Percentiles rank a stretch among this genome's conserved stretches.
These are phyloP conservation scores for Plodia interpunctella DNA, from an alignment of 1,140 invertebrate species.

Conservation along the genomic window DNA sequence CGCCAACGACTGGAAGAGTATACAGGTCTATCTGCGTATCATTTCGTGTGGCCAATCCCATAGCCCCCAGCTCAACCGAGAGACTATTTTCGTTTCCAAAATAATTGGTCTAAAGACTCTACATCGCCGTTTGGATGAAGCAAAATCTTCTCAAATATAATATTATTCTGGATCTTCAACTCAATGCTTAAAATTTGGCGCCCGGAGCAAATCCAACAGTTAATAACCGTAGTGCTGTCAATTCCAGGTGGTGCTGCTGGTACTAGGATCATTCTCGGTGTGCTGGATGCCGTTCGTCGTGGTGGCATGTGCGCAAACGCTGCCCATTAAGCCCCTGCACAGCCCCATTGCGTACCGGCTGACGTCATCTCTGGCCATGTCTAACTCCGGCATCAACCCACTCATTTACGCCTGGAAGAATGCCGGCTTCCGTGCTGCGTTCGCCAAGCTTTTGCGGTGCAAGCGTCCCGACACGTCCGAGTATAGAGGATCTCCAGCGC, in stretches of 20 bases:
- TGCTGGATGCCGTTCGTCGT: constrained; percentile 87
- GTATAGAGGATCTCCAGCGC: constrained; percentile 62
- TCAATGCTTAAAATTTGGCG: background rate
- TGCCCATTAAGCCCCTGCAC: constrained; percentile 69
- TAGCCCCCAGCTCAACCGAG: too few relatives aligned
- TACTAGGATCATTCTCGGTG: constrained; percentile 85
- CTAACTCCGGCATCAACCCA: constrained; percentile 87
- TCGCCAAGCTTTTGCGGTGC: constrained; percentile 80
- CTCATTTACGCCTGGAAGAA: constrained; percentile 91
- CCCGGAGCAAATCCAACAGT: background rate
- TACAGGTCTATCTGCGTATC: constrained; percentile 71
- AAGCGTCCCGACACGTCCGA: constrained; percentile 77
- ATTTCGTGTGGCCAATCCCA: background rate
- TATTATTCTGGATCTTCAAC: background rate
- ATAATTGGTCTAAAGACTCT: too few relatives aligned
- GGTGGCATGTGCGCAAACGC: constrained; percentile 79
- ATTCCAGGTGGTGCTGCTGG: constrained; percentile 83
- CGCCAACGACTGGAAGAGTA: constrained; percentile 83
- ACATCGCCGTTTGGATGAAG: too few relatives aligned
- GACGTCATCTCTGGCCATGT: constrained; percentile 83
- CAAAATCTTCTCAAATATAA: too few relatives aligned
- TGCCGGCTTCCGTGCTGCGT: constrained; percentile 82
- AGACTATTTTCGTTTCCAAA: too few relatives aligned
- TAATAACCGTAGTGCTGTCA: constrained; percentile 10
- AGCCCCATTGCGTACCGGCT: constrained; percentile 80